Percentiles rank a stretch among this genome's conserved stretches.
Evolutionary conservation across 2,888 invertebrate genomes (phyloP).

Genomic region (Boloria euphrosyne): DNA sequence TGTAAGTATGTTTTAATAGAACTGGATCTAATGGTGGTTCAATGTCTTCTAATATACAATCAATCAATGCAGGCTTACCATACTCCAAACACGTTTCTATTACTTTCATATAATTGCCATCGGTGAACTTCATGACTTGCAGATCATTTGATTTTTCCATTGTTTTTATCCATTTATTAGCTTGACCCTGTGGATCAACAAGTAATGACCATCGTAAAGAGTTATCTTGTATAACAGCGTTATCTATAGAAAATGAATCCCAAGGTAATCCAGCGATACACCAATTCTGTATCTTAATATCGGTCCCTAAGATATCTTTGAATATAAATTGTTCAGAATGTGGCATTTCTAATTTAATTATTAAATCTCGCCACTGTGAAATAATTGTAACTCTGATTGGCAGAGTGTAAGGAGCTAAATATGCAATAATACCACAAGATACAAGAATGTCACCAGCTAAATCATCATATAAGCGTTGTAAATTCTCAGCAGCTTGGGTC

Average conservation of each 20-base stretch:
- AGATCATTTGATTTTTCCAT: conserved; percentile 89
- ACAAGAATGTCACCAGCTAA: conserved; percentile 95
- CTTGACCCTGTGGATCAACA: conserved; percentile 93
- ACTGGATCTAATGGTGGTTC: conserved; percentile 91
- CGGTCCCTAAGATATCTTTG: conserved; percentile 89
- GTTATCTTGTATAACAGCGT: conserved; percentile 91
- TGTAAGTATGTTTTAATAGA: conserved; percentile 87
- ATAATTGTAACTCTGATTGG: conserved; percentile 84
- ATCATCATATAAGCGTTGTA: conserved; percentile 89
- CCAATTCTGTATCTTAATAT: conserved; percentile 94
- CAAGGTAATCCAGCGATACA: conserved; percentile 90
- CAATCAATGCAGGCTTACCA: conserved; percentile 89
- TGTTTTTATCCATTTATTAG: conserved; percentile 92
- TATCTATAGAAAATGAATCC: conserved; percentile 92
- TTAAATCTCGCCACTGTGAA: conserved; percentile 87
- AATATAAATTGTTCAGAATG: conserved; percentile 89
- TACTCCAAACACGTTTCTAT: conserved; percentile 89
- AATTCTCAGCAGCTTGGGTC: conserved; percentile 88
- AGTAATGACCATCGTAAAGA: conserved; percentile 90
- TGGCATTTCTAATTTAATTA: conserved; percentile 87
- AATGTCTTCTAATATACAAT: conserved; percentile 89
- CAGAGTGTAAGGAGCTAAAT: conserved; percentile 92
- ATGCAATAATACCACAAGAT: conserved; percentile 94
- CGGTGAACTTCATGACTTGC: conserved; percentile 87
- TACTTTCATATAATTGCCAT: conserved; percentile 88